Evolutionary conservation across 2,888 invertebrate genomes (phyloP), one percentile per base, ranked within the genome.

Genomic region (Mycalesis mineus): DNA sequence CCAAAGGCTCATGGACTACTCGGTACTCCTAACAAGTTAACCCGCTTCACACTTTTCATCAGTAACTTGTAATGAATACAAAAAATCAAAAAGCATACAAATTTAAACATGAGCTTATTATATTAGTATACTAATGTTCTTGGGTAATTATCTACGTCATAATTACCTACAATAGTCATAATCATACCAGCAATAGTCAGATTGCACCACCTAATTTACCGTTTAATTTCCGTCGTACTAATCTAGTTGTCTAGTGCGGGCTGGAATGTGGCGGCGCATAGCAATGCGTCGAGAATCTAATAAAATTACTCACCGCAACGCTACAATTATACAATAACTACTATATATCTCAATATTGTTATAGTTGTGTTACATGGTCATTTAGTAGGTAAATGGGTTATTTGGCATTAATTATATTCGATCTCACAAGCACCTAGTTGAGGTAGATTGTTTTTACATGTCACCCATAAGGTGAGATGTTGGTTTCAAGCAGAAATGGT

Each of bases 131-230:
- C n/a, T n/a, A n/a, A n/a, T n/a, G n/a, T n/a, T n/a, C n/a, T n/a
- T n/a, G n/a, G n/a, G n/a, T n/a, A n/a, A n/a, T n/a, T 7, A 33
- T 9, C 33, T 33, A 11, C 11, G 36, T 36, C 11, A 11, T 36
- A 36, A 33, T 33, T 36, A 11, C 11, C 33, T 17, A 17, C 49
- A 57, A 50, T 54, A 36, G 48, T 47, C 52, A 44, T 55, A 55
- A 59, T 55, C 57, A 59, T 55, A 52, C 57, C 58, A 53, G 45
- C 47, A 53, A 37, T 17, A 48, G 51, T 51, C 55, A 65, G 63
- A 66, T 69, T 62, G 62, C 37, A 50, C 47, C 39, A 57, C 57
- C 71, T 77, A 78, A 77, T 77, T 73, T 74, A 73, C 67, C 69
- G 67, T 61, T 73, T 72, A 74, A 77, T 77, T 73, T 74, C 69